Evolutionary conservation across 2,888 invertebrate genomes (phyloP).

Genomic region (Tortrix viridana): DNA sequence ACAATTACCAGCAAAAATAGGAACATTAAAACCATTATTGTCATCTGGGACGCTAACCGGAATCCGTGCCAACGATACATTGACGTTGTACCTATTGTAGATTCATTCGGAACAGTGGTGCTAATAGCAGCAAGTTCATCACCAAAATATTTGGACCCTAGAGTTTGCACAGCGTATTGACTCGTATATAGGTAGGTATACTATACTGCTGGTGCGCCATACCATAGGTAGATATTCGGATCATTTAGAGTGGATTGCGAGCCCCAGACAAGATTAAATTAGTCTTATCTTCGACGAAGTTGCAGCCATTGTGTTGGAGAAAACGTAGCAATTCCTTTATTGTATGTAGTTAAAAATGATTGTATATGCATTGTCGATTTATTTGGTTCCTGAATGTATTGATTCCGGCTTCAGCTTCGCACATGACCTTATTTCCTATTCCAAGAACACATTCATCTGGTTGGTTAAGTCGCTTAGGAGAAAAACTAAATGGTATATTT

Average conservation of each 20-base stretch:
- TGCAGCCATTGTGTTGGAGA: too few species aligned
- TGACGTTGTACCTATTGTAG: constrained; percentile 47
- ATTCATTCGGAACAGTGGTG: constrained; percentile 35
- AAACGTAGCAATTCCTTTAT: constrained; percentile 10
- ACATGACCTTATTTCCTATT: not conserved
- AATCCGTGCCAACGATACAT: constrained; percentile 70
- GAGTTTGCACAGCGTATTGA: too few species aligned
- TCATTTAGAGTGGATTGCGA: too few species aligned
- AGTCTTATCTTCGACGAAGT: too few species aligned
- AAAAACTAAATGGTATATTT: constrained; percentile 6
- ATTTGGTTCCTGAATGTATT: not conserved
- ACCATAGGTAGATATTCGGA: too few species aligned
- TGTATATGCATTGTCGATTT: constrained; percentile 5
- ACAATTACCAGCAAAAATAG: constrained; percentile 80
- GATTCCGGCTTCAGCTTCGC: not conserved
- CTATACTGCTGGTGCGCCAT: too few species aligned
- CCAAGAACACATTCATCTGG: not conserved
- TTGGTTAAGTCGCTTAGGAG: not conserved
- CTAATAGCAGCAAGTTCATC: too few species aligned
- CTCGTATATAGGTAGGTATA: too few species aligned
- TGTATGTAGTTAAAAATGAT: constrained; percentile 14
- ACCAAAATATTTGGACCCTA: too few species aligned
- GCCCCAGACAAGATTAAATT: too few species aligned
- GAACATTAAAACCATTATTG: constrained; percentile 70
- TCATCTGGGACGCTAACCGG: constrained; percentile 77